These are phyloP conservation scores for Scolanthus callimorphus DNA, from an alignment of 92 coral and sea anemone genomes.

Conservation along the genomic window DNA sequence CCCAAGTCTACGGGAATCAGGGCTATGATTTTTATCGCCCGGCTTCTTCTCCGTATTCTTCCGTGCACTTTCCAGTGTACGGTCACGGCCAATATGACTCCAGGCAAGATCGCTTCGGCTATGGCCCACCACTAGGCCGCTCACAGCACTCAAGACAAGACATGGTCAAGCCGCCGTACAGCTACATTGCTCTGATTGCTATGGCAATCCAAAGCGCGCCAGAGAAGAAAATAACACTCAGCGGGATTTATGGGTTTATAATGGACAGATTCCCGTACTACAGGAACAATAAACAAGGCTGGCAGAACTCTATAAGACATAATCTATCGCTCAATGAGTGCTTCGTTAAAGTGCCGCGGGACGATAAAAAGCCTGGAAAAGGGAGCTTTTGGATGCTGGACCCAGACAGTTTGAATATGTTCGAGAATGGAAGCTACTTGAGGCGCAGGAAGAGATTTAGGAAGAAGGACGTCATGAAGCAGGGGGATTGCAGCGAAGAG, in stretches of 20 bases:
- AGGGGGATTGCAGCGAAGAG: slow-evolving; percentile 30
- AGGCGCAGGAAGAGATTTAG: slow-evolving; percentile 95
- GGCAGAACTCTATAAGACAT: slow-evolving; percentile 99
- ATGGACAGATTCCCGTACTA: slow-evolving; percentile 99
- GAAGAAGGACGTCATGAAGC: slow-evolving; percentile 74
- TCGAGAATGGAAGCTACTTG: slow-evolving; percentile 96
- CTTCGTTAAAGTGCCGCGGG: slow-evolving; percentile 98
- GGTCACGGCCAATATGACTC: slow-evolving; percentile 78
- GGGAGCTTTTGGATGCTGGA: slow-evolving; percentile 99
- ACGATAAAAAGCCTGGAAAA: slow-evolving; percentile 98
- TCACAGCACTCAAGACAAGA: slow-evolving; percentile 88
- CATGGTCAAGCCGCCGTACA: slow-evolving; percentile 99
- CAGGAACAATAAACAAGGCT: slow-evolving; percentile 98
- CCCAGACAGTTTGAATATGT: slow-evolving; percentile 99
- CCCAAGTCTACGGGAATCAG: slow-evolving; percentile 90
- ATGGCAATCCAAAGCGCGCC: slow-evolving; percentile 99
- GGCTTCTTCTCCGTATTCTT: slow-evolving; percentile 84
- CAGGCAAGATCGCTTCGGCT: slow-evolving; percentile 79
- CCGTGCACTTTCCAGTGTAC: slow-evolving; percentile 95
- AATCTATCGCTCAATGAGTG: slow-evolving; percentile 97
- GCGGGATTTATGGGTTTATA: slow-evolving; percentile 96
- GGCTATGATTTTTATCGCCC: slow-evolving; percentile 90
- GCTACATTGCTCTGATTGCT: slow-evolving; percentile 97
- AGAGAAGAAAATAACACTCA: slow-evolving; percentile 92
- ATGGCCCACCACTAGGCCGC: slow-evolving; percentile 84